Evolutionary conservation across 2,888 invertebrate species (phyloP).

Genomic region (Monoplex corrugatus): DNA sequence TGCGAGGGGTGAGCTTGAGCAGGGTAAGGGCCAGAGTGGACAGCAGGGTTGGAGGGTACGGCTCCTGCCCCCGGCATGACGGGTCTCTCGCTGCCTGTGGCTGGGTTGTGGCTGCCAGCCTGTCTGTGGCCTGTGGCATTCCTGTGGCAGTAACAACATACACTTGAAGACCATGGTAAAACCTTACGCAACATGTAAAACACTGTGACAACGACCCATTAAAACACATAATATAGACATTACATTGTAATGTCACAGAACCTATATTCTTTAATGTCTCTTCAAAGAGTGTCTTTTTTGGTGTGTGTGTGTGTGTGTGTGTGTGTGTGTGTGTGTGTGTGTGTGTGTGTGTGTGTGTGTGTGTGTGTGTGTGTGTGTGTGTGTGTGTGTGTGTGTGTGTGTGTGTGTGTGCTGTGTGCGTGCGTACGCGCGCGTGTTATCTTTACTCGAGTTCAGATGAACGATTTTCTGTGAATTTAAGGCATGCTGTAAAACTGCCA

Average conservation of each 20-base stretch:
- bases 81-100: slow-evolving; percentile 40
- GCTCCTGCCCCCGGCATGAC: slow-evolving; percentile 39
- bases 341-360: slow-evolving; percentile 34
- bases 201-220: no score
- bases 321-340: not conserved
- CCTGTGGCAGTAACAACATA: no score
- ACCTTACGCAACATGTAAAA: no score
- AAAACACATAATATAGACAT: no score
- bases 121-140: not conserved
- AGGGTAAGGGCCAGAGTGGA: not conserved
- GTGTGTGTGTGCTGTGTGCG: not conserved
- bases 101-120: slow-evolving; percentile 17
- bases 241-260: no score
- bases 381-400: not conserved
- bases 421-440: not conserved
- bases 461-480: no score
- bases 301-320: no score
- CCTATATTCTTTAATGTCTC: no score
- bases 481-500: no score
- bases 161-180: no score
- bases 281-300: no score
- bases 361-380: slow-evolving; percentile 33
- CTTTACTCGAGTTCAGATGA: no score
- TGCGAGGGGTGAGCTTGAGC: not conserved
- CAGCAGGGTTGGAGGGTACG: slow-evolving; percentile 38